These are phyloP conservation scores for Margarornis squamiger DNA, from an alignment of 2,797 vertebrate genomes.

Conservation along the genomic window DNA sequence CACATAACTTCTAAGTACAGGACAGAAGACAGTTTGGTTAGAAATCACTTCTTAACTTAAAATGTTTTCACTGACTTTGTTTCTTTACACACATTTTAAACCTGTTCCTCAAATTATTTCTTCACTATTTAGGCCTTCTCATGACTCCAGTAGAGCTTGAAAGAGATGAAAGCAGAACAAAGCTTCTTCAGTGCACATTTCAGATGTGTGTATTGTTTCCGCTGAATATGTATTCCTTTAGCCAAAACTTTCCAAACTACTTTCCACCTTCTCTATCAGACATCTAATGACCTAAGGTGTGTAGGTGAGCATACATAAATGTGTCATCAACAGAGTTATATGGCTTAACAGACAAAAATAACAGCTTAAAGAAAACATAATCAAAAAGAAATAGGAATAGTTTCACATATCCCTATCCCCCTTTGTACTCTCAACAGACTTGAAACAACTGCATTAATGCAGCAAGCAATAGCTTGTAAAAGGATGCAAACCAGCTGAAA, in stretches of 20 bases:
- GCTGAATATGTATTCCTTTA: not conserved
- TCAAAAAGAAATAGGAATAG: conserved; percentile 40
- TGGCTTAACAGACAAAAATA: conserved; percentile 37
- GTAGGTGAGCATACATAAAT: not conserved
- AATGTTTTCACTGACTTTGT: not conserved
- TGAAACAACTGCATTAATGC: conserved; percentile 76
- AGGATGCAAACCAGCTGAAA: conserved; percentile 80
- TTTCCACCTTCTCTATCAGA: conserved; percentile 11
- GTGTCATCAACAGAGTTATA: not conserved
- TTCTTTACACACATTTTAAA: not conserved
- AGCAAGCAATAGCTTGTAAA: conserved; percentile 81
- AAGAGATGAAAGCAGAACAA: conserved; percentile 40
- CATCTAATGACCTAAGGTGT: conserved; percentile 15
- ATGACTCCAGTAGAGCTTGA: not conserved
- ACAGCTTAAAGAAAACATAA: conserved; percentile 21
- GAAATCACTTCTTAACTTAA: not conserved
- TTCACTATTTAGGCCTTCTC: not conserved
- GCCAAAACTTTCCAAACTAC: conserved; percentile 23
- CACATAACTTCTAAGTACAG: not conserved
- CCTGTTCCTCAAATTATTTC: not conserved
- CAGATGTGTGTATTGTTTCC: not conserved
- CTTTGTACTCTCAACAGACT: conserved; percentile 31
- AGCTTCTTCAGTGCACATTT: conserved; percentile 6
- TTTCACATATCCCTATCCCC: not conserved
- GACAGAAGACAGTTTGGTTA: not conserved